These are phyloP conservation scores for Gallinago solitaria DNA, from an alignment of 2,797 vertebrate species.

Conservation along the genomic window DNA sequence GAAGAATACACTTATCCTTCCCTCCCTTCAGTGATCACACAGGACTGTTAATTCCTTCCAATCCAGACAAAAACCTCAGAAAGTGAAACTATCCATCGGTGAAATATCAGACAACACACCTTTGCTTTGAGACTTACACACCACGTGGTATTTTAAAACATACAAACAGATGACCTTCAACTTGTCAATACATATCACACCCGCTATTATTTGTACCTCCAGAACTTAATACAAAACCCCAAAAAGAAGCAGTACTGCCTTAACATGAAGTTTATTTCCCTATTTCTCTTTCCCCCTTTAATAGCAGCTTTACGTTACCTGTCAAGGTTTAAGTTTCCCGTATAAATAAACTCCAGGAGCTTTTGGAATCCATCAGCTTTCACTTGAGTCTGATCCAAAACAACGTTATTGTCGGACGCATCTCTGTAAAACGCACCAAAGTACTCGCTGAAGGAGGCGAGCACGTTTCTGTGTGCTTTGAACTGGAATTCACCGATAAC, in stretches of 20 bases:
- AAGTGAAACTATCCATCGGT: not conserved
- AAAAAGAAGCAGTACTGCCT: not conserved
- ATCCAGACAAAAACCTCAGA: not conserved
- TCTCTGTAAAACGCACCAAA: constrained; percentile 88
- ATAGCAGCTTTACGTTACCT: constrained; percentile 72
- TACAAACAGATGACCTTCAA: not conserved
- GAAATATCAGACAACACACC: not conserved
- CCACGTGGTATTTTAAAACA: not conserved
- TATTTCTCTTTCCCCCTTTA: not conserved
- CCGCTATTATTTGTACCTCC: not conserved
- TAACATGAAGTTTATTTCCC: not conserved
- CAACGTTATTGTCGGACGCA: constrained; percentile 79
- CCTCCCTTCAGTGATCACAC: not conserved
- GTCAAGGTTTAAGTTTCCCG: constrained; percentile 90
- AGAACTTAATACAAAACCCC: not conserved
- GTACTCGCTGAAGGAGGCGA: constrained; percentile 94
- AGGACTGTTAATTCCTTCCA: not conserved
- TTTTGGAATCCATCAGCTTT: constrained; percentile 90
- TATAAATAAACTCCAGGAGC: constrained; percentile 94
- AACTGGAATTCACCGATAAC: constrained; percentile 90
- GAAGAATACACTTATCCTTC: not conserved
- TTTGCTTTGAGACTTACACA: not conserved
- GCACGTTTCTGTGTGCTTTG: constrained; percentile 92
- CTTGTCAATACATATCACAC: not conserved
- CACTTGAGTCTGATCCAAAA: constrained; percentile 90